These are phyloP conservation scores for Meloidogyne hapla DNA, from an alignment of 1,140 invertebrate genomes.

Conservation along the genomic window DNA sequence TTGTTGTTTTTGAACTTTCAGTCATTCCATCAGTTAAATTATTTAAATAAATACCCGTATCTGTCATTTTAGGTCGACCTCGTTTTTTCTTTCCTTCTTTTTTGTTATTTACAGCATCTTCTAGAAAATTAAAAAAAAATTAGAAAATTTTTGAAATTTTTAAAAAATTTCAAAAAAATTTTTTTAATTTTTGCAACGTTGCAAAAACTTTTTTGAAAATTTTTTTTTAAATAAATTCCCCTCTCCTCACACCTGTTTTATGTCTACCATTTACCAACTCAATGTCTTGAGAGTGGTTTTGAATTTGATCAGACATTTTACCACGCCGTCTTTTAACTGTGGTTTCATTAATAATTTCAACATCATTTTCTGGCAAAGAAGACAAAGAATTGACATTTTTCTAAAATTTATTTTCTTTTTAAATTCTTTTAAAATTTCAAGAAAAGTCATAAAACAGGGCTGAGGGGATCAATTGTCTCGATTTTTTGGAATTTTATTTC, in stretches of 20 bases:
- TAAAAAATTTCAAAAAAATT: not conserved
- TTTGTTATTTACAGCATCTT: not conserved
- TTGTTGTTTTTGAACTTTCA: not conserved
- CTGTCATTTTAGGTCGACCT: slow-evolving; percentile 1
- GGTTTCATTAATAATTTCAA: not conserved
- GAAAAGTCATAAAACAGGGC: too few species aligned
- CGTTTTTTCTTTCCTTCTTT: not conserved
- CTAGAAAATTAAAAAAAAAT: not conserved
- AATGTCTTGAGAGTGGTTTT: not conserved
- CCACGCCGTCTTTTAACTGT: not conserved
- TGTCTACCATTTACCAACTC: not conserved
- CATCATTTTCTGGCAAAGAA: not conserved
- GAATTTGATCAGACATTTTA: not conserved
- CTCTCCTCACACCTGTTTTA: not conserved
- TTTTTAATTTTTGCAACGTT: not conserved
- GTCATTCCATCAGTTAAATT: not conserved
- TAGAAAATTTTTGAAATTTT: too few species aligned
- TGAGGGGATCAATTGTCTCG: too few species aligned
- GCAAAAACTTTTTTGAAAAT: not conserved
- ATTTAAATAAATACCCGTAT: slow-evolving; percentile 6
- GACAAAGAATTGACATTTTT: not conserved
- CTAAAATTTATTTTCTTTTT: not conserved
- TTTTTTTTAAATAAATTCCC: too few species aligned
- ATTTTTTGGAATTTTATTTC: too few species aligned
- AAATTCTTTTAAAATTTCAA: not conserved